These are phyloP conservation scores for Junco hyemalis DNA, from an alignment of 2,113 vertebrate genomes.

Conservation along the genomic window DNA sequence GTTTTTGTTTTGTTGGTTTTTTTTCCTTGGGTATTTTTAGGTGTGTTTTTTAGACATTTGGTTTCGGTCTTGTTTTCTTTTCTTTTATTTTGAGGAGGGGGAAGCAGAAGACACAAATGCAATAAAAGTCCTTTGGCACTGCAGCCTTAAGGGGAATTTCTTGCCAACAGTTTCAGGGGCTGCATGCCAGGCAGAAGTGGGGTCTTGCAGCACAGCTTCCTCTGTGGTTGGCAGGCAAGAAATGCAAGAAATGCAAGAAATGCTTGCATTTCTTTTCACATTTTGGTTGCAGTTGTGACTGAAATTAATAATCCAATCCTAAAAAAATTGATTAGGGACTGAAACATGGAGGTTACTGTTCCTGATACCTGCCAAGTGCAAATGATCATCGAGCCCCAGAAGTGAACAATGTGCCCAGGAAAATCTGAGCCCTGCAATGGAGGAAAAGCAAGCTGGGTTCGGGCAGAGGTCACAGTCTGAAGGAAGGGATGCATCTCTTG, in stretches of 20 bases:
- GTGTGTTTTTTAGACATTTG: background rate
- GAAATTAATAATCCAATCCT: background rate
- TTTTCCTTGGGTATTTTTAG: background rate
- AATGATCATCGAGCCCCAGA: background rate
- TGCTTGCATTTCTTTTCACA: background rate
- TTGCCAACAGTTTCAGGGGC: background rate
- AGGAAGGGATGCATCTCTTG: background rate
- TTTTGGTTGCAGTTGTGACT: background rate
- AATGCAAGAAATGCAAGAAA: background rate
- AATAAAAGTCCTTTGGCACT: background rate
- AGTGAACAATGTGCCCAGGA: background rate
- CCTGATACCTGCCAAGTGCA: background rate
- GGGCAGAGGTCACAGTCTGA: background rate
- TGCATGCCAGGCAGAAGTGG: background rate
- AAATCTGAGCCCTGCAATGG: background rate
- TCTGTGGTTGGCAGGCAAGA: background rate
- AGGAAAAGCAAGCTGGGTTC: background rate
- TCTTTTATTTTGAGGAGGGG: background rate
- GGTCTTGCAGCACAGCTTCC: background rate
- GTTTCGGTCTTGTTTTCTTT: fast-evolving
- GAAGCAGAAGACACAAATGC: background rate
- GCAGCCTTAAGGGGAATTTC: background rate
- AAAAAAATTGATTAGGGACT: background rate
- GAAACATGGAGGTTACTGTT: background rate
- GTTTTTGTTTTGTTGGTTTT: fast-evolving